Evolutionary conservation across 1,140 invertebrate species (phyloP), one percentile per base, ranked within the genome.

Genomic region (Epicauta chinensis): DNA sequence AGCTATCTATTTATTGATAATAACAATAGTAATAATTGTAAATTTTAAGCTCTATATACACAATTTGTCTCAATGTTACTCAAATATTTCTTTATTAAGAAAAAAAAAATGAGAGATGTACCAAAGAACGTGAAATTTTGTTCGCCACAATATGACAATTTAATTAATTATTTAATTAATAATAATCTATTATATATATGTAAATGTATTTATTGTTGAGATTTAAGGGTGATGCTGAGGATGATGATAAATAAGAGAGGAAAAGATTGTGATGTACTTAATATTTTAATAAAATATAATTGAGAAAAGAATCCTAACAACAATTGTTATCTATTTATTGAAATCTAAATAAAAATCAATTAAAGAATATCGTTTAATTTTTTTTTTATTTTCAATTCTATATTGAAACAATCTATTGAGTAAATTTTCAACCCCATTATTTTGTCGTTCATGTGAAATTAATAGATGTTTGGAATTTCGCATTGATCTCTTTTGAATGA

Each of bases 271-370:
- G 61, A 62, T 62, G 61, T 62, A 62, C 61, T 62, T 62, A 62
- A 60, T 62, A 62, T 60, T 62, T 62, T 58, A 62, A 60, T 60
- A 62, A 58, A 49, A 32, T 60, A 51, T n/a, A n/a, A n/a, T n/a
- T n/a, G n/a, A n/a, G n/a, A n/a, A n/a, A n/a, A n/a, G 51, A 60
- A 58, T 59, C 59, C 58, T 56, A 53, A 59, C 52, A 48, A 50
- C 47, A 47, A 52, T 40, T 62, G 52, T 31, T 60, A 47, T 62
- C 57, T 62, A 62, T 62, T 62, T 62, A 48, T 60, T 54, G 39
- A 60, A 47, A 59, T 51, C 37, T 13, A 40, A 51, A 54, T 35
- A 57, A 48, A 45, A 51, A 44, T 3, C 29, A 49, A 43, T 45
- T n/a, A 34, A 34, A 34, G 11, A 23, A 23, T 23, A 5, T 3